phyloP scores from a whole-genome alignment of 2,113 vertebrate species.

The Mormoops blainvillei region DNA sequence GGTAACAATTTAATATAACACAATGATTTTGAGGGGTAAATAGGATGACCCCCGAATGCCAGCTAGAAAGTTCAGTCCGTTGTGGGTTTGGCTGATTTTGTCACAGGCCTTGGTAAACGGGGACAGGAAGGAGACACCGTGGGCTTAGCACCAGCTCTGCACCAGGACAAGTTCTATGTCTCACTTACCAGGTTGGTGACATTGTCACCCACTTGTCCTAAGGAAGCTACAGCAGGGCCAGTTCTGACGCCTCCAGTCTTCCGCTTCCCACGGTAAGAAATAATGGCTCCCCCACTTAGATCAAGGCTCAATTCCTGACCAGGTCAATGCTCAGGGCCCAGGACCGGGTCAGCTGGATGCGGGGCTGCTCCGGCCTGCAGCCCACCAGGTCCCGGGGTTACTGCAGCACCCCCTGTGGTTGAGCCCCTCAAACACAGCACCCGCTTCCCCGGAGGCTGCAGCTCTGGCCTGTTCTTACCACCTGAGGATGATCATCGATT shows the following conservation, averaged over 20 bases:
- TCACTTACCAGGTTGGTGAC: not conserved
- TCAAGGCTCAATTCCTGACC: accelerated
- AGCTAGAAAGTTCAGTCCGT: not conserved
- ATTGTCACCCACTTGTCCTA: not conserved
- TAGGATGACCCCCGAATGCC: no score
- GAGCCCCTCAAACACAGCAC: not conserved
- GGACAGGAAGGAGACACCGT: not conserved
- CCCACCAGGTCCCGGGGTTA: accelerated
- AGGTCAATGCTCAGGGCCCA: not conserved
- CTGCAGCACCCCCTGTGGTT: accelerated
- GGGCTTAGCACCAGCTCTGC: not conserved
- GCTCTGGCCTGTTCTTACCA: not conserved
- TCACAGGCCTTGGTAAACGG: not conserved
- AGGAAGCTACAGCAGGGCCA: accelerated
- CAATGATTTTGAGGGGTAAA: not conserved
- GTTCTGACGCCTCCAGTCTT: not conserved
- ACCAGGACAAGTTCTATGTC: not conserved
- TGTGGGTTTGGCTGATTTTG: not conserved
- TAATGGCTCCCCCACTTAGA: accelerated
- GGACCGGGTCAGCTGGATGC: accelerated
- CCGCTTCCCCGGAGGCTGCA: not conserved
- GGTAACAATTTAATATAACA: not conserved
- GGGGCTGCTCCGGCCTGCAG: not conserved
- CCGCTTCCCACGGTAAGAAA: not conserved
- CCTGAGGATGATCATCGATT: not conserved